Conservation (phyloP, 1,140 invertebrate genomes). For the Nylanderia fulva region DNA sequence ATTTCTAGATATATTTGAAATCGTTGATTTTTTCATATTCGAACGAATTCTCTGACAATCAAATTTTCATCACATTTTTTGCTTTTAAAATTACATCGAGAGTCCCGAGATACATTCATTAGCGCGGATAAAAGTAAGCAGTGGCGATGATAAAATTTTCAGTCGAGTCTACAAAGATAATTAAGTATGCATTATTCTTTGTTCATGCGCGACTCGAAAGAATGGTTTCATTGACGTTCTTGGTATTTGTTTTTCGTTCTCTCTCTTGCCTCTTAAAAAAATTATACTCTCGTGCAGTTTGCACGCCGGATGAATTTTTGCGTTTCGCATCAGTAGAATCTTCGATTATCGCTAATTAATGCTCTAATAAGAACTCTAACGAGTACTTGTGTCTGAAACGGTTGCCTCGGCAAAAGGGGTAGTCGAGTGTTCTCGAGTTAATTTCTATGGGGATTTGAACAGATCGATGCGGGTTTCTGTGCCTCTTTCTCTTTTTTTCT, state of each 20-base stretch:
- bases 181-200: slow-evolving; percentile 57
- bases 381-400: slow-evolving; percentile 68
- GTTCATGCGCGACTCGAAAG: slow-evolving; percentile 50
- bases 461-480: slow-evolving; percentile 62
- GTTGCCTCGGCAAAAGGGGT: slow-evolving; percentile 62
- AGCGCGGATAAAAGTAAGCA: neutral
- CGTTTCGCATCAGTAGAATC: slow-evolving; percentile 68
- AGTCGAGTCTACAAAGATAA: slow-evolving; percentile 63
- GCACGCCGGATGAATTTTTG: slow-evolving; percentile 55
- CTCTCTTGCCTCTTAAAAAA: neutral
- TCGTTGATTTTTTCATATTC: neutral
- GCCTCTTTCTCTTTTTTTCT: neutral
- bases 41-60: neutral
- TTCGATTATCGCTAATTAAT: slow-evolving; percentile 74
- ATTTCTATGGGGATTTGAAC: slow-evolving; percentile 74
- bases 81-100: neutral
- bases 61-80: neutral
- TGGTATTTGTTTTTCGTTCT: slow-evolving; percentile 11
- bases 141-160: slow-evolving; percentile 55
- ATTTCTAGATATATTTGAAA: neutral
- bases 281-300: slow-evolving; percentile 8
- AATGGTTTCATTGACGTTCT: slow-evolving; percentile 63
- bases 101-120: neutral
- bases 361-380: slow-evolving; percentile 72
- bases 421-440: slow-evolving; percentile 73